phyloP scores from a whole-genome alignment of 2,113 vertebrate species.

The Camelus dromedarius region DNA sequence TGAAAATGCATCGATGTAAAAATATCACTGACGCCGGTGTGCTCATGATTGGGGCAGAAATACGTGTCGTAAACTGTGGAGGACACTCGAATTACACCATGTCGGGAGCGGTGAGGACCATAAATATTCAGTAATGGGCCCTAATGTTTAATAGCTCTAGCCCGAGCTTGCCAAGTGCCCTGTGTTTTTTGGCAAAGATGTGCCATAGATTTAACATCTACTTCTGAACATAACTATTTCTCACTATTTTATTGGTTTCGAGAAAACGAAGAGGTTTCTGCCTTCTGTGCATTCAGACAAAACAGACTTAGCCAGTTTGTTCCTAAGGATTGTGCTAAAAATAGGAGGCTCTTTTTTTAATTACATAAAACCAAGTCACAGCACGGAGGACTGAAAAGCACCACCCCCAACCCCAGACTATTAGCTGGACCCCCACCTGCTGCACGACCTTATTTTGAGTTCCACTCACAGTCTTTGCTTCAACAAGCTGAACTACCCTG shows the following conservation, averaged over 20 bases:
- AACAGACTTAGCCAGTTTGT: background rate
- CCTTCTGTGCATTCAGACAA: slow-evolving; percentile 26
- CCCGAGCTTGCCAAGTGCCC: slow-evolving; percentile 48
- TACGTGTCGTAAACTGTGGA: slow-evolving; percentile 42
- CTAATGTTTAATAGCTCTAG: slow-evolving; percentile 45
- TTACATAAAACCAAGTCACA: background rate
- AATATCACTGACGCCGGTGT: background rate
- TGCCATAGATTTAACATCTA: slow-evolving; percentile 65
- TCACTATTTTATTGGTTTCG: slow-evolving; percentile 58
- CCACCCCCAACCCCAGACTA: background rate
- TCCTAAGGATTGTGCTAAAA: background rate
- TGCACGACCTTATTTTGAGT: background rate
- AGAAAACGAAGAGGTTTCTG: slow-evolving; percentile 28
- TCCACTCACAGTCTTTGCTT: background rate
- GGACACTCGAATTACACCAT: slow-evolving; percentile 16
- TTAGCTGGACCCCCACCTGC: background rate
- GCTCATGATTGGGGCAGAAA: slow-evolving; percentile 36
- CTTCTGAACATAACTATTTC: slow-evolving; percentile 60
- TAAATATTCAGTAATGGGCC: slow-evolving; percentile 67
- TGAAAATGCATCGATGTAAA: background rate
- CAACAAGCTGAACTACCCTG: background rate
- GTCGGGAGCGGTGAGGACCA: slow-evolving; percentile 5
- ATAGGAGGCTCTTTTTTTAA: background rate
- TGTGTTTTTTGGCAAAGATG: slow-evolving; percentile 46
- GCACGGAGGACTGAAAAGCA: background rate